Evolutionary conservation across 2,888 invertebrate genomes (phyloP).

Genomic region (Mamestra brassicae): DNA sequence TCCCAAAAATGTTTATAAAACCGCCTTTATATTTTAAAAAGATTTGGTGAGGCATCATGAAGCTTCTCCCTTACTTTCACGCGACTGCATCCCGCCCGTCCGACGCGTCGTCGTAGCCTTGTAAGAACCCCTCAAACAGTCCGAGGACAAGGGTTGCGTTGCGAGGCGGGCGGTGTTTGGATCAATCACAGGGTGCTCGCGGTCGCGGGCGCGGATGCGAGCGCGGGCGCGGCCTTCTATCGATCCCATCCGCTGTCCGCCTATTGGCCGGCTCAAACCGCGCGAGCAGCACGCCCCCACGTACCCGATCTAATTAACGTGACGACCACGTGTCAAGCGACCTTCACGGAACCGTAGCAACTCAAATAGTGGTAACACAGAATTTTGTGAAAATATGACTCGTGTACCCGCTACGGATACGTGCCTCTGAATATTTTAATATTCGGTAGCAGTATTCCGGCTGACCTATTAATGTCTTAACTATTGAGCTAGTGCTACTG

Average conservation of each 20-base stretch:
- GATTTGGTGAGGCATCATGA: background rate
- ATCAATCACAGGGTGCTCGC: slow-evolving; percentile 64
- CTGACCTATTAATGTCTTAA: slow-evolving; percentile 30
- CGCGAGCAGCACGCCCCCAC: slow-evolving; percentile 69
- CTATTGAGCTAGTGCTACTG: slow-evolving; percentile 22
- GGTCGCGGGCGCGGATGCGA: slow-evolving; percentile 73
- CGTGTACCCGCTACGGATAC: slow-evolving; percentile 20
- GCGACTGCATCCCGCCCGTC: slow-evolving; percentile 27
- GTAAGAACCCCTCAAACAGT: slow-evolving; percentile 56
- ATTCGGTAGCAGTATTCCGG: slow-evolving; percentile 28
- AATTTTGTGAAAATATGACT: slow-evolving; percentile 54
- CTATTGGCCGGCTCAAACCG: slow-evolving; percentile 68
- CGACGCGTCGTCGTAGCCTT: slow-evolving; percentile 21
- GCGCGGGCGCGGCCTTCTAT: slow-evolving; percentile 73
- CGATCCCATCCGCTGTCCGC: slow-evolving; percentile 73
- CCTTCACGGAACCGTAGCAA: slow-evolving; percentile 76
- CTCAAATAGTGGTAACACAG: slow-evolving; percentile 64
- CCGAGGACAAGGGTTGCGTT: slow-evolving; percentile 49
- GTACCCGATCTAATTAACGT: slow-evolving; percentile 76
- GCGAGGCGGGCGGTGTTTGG: slow-evolving; percentile 64
- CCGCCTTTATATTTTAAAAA: slow-evolving; percentile 3
- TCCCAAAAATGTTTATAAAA: background rate
- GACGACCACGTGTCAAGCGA: slow-evolving; percentile 79
- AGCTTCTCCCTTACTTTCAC: slow-evolving; percentile 3
- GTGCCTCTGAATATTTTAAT: slow-evolving; percentile 56